phyloP scores from a whole-genome alignment of 2,797 vertebrate species.

The Pangasius larnaudii region DNA sequence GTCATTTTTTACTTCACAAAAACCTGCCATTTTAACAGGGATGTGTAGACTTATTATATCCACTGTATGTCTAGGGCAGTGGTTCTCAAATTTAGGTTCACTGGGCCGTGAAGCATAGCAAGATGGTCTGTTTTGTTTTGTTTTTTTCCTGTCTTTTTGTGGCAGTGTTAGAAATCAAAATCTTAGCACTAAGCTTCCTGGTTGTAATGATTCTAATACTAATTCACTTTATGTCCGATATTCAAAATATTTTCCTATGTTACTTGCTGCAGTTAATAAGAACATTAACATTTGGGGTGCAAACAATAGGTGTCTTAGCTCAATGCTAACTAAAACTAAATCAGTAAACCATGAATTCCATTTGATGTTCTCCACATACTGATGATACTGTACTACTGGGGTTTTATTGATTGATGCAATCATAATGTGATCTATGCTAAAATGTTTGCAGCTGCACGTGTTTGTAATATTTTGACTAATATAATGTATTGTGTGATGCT shows the following conservation, averaged over 20 bases:
- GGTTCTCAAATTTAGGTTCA: not conserved
- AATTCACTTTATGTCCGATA: not conserved
- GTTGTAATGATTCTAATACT: not conserved
- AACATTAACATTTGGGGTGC: not conserved
- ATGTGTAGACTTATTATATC: not conserved
- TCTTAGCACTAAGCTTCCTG: not conserved
- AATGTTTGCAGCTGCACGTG: slow-evolving; percentile 45
- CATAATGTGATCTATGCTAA: not conserved
- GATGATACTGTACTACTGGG: not conserved
- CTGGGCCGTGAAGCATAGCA: no score
- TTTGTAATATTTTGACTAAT: slow-evolving; percentile 19
- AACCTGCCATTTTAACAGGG: not conserved
- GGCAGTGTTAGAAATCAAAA: no score
- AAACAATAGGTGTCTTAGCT: not conserved
- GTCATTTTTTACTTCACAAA: not conserved
- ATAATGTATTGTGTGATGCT: slow-evolving; percentile 17
- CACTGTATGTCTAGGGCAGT: not conserved
- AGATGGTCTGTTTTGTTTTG: no score
- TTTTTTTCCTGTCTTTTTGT: no score
- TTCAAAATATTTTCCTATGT: not conserved
- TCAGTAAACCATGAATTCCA: not conserved
- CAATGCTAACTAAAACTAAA: not conserved
- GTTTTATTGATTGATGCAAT: slow-evolving; percentile 8
- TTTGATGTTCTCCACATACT: not conserved
- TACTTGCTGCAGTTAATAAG: not conserved